These are phyloP conservation scores for Crossaster papposus DNA, from an alignment of 53 echinoderm and acorn worm species.

Conservation along the genomic window DNA sequence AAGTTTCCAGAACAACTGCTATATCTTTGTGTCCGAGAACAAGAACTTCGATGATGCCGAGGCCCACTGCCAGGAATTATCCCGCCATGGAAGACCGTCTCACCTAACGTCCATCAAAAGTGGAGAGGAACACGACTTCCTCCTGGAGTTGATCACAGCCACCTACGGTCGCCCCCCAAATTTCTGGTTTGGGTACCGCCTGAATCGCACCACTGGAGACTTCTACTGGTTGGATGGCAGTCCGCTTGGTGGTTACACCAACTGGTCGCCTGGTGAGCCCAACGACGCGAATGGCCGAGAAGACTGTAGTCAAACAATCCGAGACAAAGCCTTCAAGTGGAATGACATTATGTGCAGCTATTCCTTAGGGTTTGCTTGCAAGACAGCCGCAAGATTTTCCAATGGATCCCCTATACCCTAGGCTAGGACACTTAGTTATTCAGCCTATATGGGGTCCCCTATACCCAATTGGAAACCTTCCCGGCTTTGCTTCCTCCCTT, in stretches of 20 bases:
- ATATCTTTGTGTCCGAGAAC: neutral
- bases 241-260: constrained; percentile 10
- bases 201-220: neutral
- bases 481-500: too few species aligned
- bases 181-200: constrained; percentile 31
- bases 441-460: too few species aligned
- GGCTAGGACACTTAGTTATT: too few species aligned
- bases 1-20: constrained; percentile 15
- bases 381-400: neutral
- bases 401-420: too few species aligned
- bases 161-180: neutral
- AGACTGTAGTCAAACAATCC: neutral
- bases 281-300: neutral
- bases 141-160: neutral
- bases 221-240: constrained; percentile 26
- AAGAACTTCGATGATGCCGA: constrained; percentile 34
- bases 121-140: constrained; percentile 37
- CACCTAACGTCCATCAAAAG: constrained; percentile 27
- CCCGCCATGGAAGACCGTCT: constrained; percentile 15
- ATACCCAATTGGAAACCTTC: too few species aligned
- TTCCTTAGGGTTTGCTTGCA: neutral
- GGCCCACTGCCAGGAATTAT: constrained; percentile 28
- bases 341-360: neutral
- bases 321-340: neutral
- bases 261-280: constrained; percentile 4